These are phyloP conservation scores for Trichacis sp. DNA, from an alignment of 2,888 invertebrate genomes.

Conservation along the genomic window DNA sequence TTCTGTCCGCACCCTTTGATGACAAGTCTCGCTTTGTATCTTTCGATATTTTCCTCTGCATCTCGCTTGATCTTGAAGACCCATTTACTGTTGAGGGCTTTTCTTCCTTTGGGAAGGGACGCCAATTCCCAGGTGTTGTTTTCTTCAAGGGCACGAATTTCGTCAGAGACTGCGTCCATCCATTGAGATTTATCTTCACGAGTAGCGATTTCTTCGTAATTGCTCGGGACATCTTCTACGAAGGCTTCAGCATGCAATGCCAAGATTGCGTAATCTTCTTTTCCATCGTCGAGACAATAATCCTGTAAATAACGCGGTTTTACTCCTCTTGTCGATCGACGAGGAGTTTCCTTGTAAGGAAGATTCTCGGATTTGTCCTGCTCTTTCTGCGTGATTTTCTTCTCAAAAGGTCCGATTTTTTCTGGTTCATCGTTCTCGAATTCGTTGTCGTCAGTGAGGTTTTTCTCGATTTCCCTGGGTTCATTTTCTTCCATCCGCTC, in stretches of 20 bases:
- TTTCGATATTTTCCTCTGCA: slow-evolving; percentile 32
- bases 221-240: background rate
- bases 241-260: background rate
- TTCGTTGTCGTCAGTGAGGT: too few relatives aligned
- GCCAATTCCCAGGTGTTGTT: background rate
- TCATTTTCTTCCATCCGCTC: background rate
- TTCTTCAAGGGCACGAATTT: background rate
- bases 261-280: background rate
- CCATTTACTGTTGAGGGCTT: background rate
- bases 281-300: background rate
- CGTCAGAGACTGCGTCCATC: background rate
- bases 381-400: background rate
- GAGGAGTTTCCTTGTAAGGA: background rate
- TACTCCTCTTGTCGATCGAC: too few relatives aligned
- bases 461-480: background rate
- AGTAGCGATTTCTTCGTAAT: background rate
- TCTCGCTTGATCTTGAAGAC: slow-evolving; percentile 4
- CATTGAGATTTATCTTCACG: background rate
- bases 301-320: too few relatives aligned
- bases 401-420: too few relatives aligned
- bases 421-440: too few relatives aligned
- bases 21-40: slow-evolving; percentile 50
- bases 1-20: slow-evolving; percentile 46
- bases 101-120: background rate
- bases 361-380: background rate